Base-by-base conservation (phyloP, 2,888 invertebrate species). In the Stratiomys singularior region DNA sequence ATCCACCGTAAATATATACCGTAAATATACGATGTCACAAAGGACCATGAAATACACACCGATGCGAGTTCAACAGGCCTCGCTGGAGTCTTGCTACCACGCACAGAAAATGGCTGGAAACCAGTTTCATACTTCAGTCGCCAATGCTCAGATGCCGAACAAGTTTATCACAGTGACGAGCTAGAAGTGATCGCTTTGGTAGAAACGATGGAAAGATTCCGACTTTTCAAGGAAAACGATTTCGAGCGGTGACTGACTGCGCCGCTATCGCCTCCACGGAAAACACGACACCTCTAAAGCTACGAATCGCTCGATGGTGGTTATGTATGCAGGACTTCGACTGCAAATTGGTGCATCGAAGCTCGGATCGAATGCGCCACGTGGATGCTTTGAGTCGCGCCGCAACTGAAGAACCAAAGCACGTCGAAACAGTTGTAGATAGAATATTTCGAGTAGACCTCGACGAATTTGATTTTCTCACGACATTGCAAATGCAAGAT, bases 141-240 rank as follows among this genome's bases (percentile, higher is more conserved):
- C 77, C 81, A 82, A 47, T 84, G 83, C 7, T 83, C 83, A 0
- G 80, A 78, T 0, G 82, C 84, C 0, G 86, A 87, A 81, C 78
- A 81, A 11, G 83, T 81, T 23, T 86, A 85, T 76, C 83, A 84
- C 18, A 83, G 83, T 0, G 83, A 85, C 37, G 87, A 88, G 28
- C 76, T 86, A 25, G 87, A 86, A 79, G 83, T 83, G 0, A 78
- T 87, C 5, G 86, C 87, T 0, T 83, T 84, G 44, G 84, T 82
- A 0, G 82, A 81, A 52, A 81, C 83, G 0, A 76, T 86, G 30
- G 78, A 82, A 44, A 81, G 84, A 71, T 86, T 87, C 79, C 78
- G 86, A 46, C 81, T 83, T 0, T 87, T 86, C 60, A 5, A 85
- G 85, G 0, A 81, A 77, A 21, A 37, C 28, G 27, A 0, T 83